Base-by-base conservation (phyloP, 2,888 invertebrate species). In the Blastobasis lacticolella region DNA sequence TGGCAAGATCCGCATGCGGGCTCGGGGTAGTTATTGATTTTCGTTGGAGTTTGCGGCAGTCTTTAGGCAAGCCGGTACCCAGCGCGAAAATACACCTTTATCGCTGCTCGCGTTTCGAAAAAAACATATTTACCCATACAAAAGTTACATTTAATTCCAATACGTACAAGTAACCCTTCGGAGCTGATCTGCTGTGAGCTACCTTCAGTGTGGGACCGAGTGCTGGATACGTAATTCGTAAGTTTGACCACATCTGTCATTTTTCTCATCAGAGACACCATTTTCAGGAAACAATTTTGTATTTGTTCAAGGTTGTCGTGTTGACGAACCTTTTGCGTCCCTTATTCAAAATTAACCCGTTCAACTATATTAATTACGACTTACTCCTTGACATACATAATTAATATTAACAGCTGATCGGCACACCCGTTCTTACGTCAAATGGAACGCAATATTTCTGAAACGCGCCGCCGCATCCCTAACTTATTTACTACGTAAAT, bases 11-110 rank as follows among this genome's bases (percentile, higher is more conserved):
- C 87, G 87, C 87, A 87, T 87, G 83, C 83, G 84, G 82, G 67
- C 65, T 67, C 69, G 73, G 85, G 85, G 81, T 81, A 64, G 81
- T 67, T 86, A 87, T 86, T 82, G 86, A 87, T 87, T 87, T 87
- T 86, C 73, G 81, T 59, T 66, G 54, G 78, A 81, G 81, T 80
- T 82, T 88, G 87, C 87, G 83, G 86, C 85, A 88, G 87, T 87
- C 78, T 75, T 71, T 70, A 75, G 71, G 64, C 78, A 78, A 73
- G 83, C 84, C 87, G 85, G 85, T 81, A 71, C 74, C 76, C 75
- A 82, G 78, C 84, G 83, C 85, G 82, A 86, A 87, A 83, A 84
- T 66, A 66, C 77, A 78, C 75, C 67, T 69, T 71, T 61, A 67
- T 61, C 83, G 85, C 81, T 84, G 81, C 60, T 78, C 82, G 83